Evolutionary conservation across 2,888 invertebrate species (phyloP).

Genomic region (Pteria penguin): DNA sequence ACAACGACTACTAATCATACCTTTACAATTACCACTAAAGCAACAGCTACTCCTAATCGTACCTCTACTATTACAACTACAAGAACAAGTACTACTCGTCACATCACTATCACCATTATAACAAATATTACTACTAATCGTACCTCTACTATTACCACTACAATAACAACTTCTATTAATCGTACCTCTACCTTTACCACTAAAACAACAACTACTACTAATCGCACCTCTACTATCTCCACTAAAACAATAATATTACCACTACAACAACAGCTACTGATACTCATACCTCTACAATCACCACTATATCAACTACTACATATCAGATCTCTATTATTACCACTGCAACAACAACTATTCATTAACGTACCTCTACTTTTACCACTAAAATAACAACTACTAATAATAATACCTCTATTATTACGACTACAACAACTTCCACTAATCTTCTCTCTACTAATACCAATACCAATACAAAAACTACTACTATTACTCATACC

Average conservation of each 20-base stretch:
- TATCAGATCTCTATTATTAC: not conserved
- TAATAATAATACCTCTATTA: constrained; percentile 19
- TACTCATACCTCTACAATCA: constrained; percentile 28
- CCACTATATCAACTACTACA: constrained; percentile 25
- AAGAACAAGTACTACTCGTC: not conserved
- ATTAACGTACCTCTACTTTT: constrained; percentile 24
- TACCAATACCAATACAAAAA: constrained; percentile 29
- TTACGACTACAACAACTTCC: not conserved
- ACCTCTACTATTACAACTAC: not conserved
- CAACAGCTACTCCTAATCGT: not conserved
- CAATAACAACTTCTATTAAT: too few species aligned
- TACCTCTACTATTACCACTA: constrained; percentile 5
- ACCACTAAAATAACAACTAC: constrained; percentile 20
- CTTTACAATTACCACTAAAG: not conserved
- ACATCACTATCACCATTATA: not conserved
- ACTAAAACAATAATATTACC: not conserved
- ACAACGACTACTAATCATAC: not conserved
- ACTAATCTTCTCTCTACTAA: not conserved
- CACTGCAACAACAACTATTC: constrained; percentile 8
- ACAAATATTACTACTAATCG: constrained; percentile 14
- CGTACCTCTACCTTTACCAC: not conserved
- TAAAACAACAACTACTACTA: too few species aligned
- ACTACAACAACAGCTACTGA: constrained; percentile 23
- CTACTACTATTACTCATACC: constrained; percentile 30
- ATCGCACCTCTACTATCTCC: not conserved